Base-by-base conservation (phyloP, 2,113 vertebrate genomes). In the Heloderma charlesbogerti region DNA sequence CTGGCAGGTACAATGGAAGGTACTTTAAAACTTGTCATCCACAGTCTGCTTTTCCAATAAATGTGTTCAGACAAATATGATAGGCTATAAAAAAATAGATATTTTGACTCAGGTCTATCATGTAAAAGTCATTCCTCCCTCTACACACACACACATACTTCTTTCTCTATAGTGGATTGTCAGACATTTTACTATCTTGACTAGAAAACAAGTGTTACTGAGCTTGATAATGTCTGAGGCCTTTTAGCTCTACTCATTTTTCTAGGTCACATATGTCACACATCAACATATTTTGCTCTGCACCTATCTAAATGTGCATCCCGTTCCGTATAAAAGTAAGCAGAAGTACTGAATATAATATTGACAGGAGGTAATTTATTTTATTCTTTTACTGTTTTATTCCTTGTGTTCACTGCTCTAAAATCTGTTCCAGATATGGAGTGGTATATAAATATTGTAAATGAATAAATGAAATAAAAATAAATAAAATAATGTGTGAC, bases 51-150 rank as follows among this genome's bases (percentile, higher is more conserved):
- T n/a, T n/a, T n/a, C n/a, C n/a, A n/a, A 89, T 45, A 80, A 29
- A 79, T 90, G 75, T 91, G 1, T 89, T 84, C n/a, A 88, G 37
- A 29, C 1, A 93, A 82, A 86, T 87, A 79, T 81, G 34, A 57
- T 0, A 86, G 40, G 7, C 6, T 71, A 69, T 51, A 48, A 77
- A 92, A 90, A 88, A 92, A 20, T 86, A 88, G 81, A 57, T 84
- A 84, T 84, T 88, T 74, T 82, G 25, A 88, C 27, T 37, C n/a
- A 54, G n/a, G 40, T 85, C 4, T 89, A 89, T 3, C 3, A 91
- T 57, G 0, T 89, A 74, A 45, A 88, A 87, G 0, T 77, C 10
- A 51, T 74, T 37, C 0, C 66, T 29, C 43, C 18, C 43, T 8
- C 51, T 8, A 51, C 48, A 51, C 48, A 51, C 51, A 27, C 75